These are phyloP conservation scores for Halictus ligatus DNA, from an alignment of 2,888 invertebrate genomes.

Conservation along the genomic window DNA sequence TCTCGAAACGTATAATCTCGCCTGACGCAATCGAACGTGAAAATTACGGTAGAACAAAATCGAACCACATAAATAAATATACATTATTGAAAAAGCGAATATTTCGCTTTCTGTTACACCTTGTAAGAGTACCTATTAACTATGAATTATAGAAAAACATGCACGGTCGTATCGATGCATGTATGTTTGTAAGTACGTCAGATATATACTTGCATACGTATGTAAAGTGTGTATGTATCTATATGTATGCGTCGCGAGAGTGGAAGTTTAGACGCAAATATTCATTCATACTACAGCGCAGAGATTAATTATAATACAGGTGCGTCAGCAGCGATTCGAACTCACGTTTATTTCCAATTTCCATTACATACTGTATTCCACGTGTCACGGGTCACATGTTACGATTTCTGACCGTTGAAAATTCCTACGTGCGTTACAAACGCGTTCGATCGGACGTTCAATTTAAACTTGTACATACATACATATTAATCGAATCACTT, in stretches of 20 bases:
- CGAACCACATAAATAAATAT: background rate
- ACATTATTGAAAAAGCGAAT: slow-evolving; percentile 2
- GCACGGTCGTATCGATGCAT: background rate
- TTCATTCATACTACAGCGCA: background rate
- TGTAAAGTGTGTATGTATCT: too few species aligned
- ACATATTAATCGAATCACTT: background rate
- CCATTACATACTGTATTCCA: background rate
- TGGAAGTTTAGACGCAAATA: slow-evolving; percentile 5
- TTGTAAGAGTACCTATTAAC: background rate
- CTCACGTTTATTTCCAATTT: background rate
- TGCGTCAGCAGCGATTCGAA: background rate
- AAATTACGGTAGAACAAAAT: slow-evolving; percentile 36
- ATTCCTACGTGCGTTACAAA: background rate
- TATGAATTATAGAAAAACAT: background rate
- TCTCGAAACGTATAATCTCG: slow-evolving; percentile 9
- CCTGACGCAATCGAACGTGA: slow-evolving; percentile 56
- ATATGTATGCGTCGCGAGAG: background rate
- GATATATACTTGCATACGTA: too few species aligned
- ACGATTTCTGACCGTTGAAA: background rate
- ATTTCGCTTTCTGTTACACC: background rate
- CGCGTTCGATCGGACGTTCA: background rate
- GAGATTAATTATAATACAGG: slow-evolving; percentile 11
- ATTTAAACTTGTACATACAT: background rate
- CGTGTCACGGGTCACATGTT: background rate
- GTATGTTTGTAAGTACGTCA: too few species aligned